Percentiles rank a stretch among this genome's conserved stretches.
These are phyloP conservation scores for Lepidocolaptes lacrymiger DNA, from an alignment of 2,797 vertebrate genomes.

Conservation along the genomic window DNA sequence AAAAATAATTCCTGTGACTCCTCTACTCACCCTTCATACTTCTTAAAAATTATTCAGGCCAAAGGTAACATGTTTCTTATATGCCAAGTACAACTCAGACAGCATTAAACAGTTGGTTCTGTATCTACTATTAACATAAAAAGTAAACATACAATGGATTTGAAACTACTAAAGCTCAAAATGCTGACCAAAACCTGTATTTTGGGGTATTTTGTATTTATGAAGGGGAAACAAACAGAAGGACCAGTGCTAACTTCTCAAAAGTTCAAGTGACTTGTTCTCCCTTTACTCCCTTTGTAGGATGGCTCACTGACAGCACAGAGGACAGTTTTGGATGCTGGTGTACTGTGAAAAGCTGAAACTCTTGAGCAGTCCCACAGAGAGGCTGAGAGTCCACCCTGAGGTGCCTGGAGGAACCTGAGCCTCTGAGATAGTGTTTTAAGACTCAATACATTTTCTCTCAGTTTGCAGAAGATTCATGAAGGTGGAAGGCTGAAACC, in stretches of 20 bases:
- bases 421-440: not conserved
- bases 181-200: not conserved
- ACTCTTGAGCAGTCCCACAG: not conserved
- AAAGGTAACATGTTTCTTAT: slow-evolving; percentile 8
- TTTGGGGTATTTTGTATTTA: not conserved
- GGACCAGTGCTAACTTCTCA: not conserved
- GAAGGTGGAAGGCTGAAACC: not conserved
- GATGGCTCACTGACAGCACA: not conserved
- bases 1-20: slow-evolving; percentile 48
- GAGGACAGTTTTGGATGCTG: not conserved
- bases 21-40: not conserved
- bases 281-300: not conserved
- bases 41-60: slow-evolving; percentile 25
- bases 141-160: not conserved
- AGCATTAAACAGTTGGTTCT: slow-evolving; percentile 24
- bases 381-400: not conserved
- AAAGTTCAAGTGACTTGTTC: not conserved
- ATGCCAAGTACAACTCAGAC: not conserved
- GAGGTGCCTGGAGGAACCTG: not conserved
- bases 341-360: not conserved
- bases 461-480: not conserved
- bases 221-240: not conserved
- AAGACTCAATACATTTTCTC: not conserved
- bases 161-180: not conserved
- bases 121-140: not conserved